Evolutionary conservation across 2,888 invertebrate genomes (phyloP).

Genomic region (Troides aeacus): DNA sequence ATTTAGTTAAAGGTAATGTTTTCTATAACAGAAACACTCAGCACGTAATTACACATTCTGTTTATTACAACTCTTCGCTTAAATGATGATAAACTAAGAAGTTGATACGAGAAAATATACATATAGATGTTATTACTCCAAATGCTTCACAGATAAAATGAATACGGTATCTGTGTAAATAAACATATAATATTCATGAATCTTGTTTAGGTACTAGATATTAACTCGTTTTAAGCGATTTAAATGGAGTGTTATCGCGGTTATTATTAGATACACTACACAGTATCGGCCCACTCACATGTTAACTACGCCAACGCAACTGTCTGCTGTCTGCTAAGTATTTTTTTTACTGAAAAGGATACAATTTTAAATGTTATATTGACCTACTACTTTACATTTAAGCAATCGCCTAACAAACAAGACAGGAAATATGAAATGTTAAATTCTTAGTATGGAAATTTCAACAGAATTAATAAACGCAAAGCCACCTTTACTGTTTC

Average conservation of each 20-base stretch:
- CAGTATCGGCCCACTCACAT: conserved; percentile 38
- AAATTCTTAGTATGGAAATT: too few species aligned
- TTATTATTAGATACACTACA: conserved; percentile 37
- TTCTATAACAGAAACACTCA: too few species aligned
- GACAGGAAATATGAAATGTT: too few species aligned
- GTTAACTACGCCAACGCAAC: conserved; percentile 6
- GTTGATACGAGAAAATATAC: background rate
- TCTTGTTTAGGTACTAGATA: conserved; percentile 31
- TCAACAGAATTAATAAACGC: background rate
- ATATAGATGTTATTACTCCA: background rate
- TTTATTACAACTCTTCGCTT: background rate
- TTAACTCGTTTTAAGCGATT: conserved; percentile 39
- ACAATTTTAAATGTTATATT: background rate
- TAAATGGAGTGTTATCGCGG: conserved; percentile 34
- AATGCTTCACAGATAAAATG: conserved; percentile 1
- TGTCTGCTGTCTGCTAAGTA: background rate
- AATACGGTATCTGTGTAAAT: conserved; percentile 3
- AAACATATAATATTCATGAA: conserved; percentile 36
- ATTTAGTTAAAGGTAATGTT: too few species aligned
- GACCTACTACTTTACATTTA: background rate
- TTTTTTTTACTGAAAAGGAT: background rate
- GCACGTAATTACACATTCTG: too few species aligned
- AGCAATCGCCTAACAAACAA: background rate
- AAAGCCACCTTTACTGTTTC: background rate
- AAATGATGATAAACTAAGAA: background rate